These are phyloP conservation scores for Triplophysa tibetana DNA, from an alignment of 2,113 vertebrate genomes.

Conservation along the genomic window DNA sequence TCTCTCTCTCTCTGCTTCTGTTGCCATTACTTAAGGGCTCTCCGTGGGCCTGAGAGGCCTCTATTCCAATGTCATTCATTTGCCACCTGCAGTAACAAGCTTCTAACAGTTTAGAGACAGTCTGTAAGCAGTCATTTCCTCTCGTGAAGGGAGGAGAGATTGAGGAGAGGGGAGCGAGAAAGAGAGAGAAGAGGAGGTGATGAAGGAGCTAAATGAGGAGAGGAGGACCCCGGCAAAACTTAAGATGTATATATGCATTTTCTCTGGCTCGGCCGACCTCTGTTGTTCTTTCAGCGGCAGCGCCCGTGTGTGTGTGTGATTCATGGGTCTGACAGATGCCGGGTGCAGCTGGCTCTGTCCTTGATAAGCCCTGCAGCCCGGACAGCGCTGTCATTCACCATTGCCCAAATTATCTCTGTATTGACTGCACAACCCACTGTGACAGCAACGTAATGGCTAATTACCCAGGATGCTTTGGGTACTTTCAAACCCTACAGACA, in stretches of 20 bases:
- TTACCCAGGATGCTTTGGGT: slow-evolving; percentile 99
- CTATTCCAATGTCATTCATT: slow-evolving; percentile 78
- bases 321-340: slow-evolving; percentile 99
- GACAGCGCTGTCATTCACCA: slow-evolving; percentile 99
- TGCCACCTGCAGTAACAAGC: slow-evolving; percentile 78
- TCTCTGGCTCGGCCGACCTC: slow-evolving; percentile 82
- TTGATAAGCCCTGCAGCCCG: slow-evolving; percentile 99
- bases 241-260: slow-evolving; percentile 76
- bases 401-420: slow-evolving; percentile 99
- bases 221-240: neutral
- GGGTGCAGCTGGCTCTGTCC: slow-evolving; percentile 99
- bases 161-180: slow-evolving; percentile 21
- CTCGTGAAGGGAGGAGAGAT: slow-evolving; percentile 68
- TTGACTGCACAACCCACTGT: slow-evolving; percentile 99
- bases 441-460: slow-evolving; percentile 99
- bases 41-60: slow-evolving; percentile 49
- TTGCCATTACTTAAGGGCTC: slow-evolving; percentile 52
- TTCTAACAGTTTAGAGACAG: slow-evolving; percentile 76
- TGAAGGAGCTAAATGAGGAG: slow-evolving; percentile 64
- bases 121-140: slow-evolving; percentile 82
- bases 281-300: slow-evolving; percentile 79
- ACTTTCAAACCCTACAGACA: slow-evolving; percentile 79
- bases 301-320: slow-evolving; percentile 95
- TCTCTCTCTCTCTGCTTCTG: slow-evolving; percentile 37
- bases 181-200: slow-evolving; percentile 3